These are phyloP conservation scores for Galago senegalensis DNA, from an alignment of 2,797 vertebrate species.

Conservation along the genomic window DNA sequence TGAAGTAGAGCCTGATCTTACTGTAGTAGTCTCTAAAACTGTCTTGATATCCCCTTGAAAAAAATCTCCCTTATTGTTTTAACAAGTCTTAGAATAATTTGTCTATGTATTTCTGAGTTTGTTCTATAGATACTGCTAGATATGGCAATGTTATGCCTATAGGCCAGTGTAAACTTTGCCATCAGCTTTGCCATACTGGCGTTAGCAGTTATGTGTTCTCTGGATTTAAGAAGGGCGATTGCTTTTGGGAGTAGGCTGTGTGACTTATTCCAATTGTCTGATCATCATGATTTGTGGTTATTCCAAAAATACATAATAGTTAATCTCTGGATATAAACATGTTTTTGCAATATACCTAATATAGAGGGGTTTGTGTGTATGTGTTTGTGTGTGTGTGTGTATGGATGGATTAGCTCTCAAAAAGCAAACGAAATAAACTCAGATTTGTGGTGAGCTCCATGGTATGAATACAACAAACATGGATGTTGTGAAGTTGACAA, in stretches of 20 bases:
- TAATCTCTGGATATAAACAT: background rate
- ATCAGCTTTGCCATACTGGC: background rate
- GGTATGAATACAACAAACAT: background rate
- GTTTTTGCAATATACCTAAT: background rate
- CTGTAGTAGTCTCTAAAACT: background rate
- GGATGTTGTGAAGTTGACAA: background rate
- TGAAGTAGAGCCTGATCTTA: background rate
- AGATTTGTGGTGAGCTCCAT: background rate
- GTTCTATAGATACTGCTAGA: background rate
- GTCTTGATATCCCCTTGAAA: background rate
- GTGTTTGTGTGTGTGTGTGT: background rate
- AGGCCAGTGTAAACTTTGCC: background rate
- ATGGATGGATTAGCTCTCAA: background rate
- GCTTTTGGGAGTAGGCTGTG: background rate
- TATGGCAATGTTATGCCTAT: background rate
- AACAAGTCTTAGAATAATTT: background rate
- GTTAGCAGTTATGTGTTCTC: background rate
- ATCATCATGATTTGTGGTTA: background rate
- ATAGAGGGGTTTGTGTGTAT: background rate
- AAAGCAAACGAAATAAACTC: background rate
- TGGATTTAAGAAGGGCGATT: background rate
- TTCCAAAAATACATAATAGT: background rate
- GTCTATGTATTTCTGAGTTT: background rate
- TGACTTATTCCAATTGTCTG: background rate
- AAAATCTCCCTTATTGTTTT: background rate